Conservation (phyloP, 1,140 invertebrate genomes). For the Tetramorium alpestre region DNA sequence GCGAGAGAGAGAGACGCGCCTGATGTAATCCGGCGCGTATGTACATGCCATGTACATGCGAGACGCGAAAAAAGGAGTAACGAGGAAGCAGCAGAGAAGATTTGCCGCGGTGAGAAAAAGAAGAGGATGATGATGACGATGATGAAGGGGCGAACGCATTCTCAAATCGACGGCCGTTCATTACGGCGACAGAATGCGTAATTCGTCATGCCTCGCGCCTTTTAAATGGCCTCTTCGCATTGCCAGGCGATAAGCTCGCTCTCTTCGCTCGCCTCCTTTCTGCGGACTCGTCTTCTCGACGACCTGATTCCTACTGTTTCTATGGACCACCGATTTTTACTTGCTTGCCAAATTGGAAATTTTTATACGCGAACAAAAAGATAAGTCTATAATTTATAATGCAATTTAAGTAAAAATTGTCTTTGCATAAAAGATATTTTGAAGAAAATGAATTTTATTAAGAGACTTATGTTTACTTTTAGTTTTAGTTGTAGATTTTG, state of each 20-base stretch:
- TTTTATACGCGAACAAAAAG: background rate
- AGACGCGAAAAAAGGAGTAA: constrained; percentile 54
- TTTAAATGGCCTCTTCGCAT: constrained; percentile 27
- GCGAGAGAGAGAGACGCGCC: background rate
- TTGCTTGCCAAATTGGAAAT: background rate
- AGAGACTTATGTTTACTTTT: background rate
- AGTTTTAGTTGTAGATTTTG: background rate
- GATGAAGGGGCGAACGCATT: constrained; percentile 10
- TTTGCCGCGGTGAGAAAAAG: background rate
- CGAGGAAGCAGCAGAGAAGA: constrained; percentile 3
- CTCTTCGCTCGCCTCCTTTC: background rate
- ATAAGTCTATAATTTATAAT: background rate
- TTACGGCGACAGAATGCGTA: constrained; percentile 35
- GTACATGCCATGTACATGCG: background rate
- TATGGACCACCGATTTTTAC: background rate
- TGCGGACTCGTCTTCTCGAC: background rate
- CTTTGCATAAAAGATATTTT: background rate
- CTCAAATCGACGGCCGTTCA: constrained; percentile 54
- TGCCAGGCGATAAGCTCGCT: constrained; percentile 27
- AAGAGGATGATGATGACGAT: background rate
- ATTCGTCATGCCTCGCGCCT: constrained; percentile 63
- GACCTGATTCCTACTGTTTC: background rate
- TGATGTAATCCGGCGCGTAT: constrained; percentile 64
- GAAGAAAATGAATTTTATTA: background rate
- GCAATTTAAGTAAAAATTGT: background rate